phyloP scores from a whole-genome alignment of 2,888 invertebrate species.

The Melanostoma mellinum region DNA sequence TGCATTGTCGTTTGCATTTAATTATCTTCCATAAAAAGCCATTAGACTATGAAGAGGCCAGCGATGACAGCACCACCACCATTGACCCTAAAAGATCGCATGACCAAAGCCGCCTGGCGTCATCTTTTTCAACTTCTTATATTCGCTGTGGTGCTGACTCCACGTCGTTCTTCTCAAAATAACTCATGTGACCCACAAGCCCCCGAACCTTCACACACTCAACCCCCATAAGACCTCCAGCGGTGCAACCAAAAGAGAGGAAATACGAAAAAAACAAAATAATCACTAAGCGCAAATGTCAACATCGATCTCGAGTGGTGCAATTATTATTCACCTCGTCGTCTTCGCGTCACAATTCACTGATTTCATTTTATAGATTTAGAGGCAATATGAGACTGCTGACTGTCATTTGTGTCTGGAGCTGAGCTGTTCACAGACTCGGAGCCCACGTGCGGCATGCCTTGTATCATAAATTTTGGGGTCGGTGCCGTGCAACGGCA shows the following conservation, averaged over 20 bases:
- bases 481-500: constrained; percentile 13
- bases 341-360: constrained; percentile 64
- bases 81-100: constrained; percentile 30
- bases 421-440: constrained; percentile 4
- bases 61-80: neutral
- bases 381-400: constrained; percentile 28
- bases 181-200: constrained; percentile 47
- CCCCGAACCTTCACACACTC: constrained; percentile 58
- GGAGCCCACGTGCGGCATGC: constrained; percentile 38
- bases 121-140: constrained; percentile 15
- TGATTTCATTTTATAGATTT: constrained; percentile 48
- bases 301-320: constrained; percentile 66
- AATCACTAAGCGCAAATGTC: constrained; percentile 60
- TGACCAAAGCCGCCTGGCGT: constrained; percentile 11
- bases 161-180: constrained; percentile 20
- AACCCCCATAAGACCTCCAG: constrained; percentile 54
- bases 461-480: constrained; percentile 51
- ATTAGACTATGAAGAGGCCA: constrained; percentile 9
- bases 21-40: neutral
- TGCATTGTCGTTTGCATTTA: no score
- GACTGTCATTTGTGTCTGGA: constrained; percentile 36
- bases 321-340: constrained; percentile 70
- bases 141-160: constrained; percentile 14
- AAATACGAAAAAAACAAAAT: neutral
- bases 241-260: constrained; percentile 33